These are phyloP conservation scores for Chloebia gouldiae DNA, from an alignment of 2,113 vertebrate species.

Conservation along the genomic window DNA sequence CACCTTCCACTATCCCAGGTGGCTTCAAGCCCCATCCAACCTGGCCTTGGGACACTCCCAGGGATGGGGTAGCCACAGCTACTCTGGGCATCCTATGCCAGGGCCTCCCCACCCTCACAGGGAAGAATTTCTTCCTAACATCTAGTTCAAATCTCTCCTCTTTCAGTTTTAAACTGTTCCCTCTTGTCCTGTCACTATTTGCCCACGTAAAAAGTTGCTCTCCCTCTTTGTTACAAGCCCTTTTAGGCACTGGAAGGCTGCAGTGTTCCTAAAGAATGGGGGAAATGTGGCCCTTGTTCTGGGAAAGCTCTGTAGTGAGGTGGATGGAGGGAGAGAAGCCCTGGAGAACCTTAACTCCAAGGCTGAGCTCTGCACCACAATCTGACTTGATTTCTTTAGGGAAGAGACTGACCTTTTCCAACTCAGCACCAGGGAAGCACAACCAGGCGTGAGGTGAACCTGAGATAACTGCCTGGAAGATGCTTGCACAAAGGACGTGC, in stretches of 20 bases:
- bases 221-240: not conserved
- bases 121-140: not conserved
- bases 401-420: not conserved
- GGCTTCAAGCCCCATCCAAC: rapidly evolving
- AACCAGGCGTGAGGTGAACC: not conserved
- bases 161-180: not conserved
- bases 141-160: not conserved
- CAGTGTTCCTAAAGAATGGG: not conserved
- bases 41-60: not conserved
- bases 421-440: not conserved
- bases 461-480: not conserved
- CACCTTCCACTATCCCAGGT: rapidly evolving
- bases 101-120: not conserved
- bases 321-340: not conserved
- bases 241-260: not conserved
- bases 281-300: not conserved
- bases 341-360: not conserved
- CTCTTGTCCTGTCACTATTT: not conserved
- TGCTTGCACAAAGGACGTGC: not conserved
- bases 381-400: not conserved
- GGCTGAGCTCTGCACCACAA: not conserved
- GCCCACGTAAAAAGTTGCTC: not conserved
- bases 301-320: not conserved
- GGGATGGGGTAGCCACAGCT: not conserved
- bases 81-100: not conserved